phyloP scores from a whole-genome alignment of 1,140 invertebrate genomes.

The Archivesica marissinica region DNA sequence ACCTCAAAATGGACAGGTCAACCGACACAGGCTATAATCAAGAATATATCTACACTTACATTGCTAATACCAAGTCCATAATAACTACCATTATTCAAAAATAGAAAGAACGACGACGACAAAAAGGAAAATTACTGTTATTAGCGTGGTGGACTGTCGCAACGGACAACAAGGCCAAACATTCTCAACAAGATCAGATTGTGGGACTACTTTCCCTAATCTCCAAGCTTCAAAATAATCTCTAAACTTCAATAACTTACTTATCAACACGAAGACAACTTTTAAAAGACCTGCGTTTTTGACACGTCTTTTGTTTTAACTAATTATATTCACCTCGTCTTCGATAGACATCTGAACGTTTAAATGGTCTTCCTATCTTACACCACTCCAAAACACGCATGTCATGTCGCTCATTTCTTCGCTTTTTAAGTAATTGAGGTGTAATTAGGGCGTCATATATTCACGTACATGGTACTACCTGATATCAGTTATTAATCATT shows the following conservation, averaged over 20 bases:
- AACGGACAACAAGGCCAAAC: slow-evolving; percentile 1
- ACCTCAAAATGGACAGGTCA: too few relatives aligned
- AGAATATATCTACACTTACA: too few relatives aligned
- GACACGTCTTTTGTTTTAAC: slow-evolving; percentile 11
- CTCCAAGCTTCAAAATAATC: not conserved
- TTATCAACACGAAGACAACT: not conserved
- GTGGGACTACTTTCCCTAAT: not conserved
- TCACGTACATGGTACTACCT: too few relatives aligned
- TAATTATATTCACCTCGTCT: not conserved
- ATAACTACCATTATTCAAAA: too few relatives aligned
- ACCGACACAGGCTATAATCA: too few relatives aligned
- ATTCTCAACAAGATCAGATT: slow-evolving; percentile 8
- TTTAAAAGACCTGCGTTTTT: not conserved
- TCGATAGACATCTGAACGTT: not conserved
- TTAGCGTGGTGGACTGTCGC: not conserved
- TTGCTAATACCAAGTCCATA: too few relatives aligned
- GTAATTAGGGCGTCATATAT: too few relatives aligned
- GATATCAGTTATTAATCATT: too few relatives aligned
- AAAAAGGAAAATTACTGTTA: slow-evolving; percentile 15
- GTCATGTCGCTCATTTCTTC: too few relatives aligned
- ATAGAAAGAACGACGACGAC: not conserved
- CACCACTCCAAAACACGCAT: too few relatives aligned
- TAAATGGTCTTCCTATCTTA: too few relatives aligned
- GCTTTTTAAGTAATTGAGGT: too few relatives aligned
- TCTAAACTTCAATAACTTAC: not conserved